Conservation (phyloP, 2,888 invertebrate genomes). For the Lasiommata megera region DNA sequence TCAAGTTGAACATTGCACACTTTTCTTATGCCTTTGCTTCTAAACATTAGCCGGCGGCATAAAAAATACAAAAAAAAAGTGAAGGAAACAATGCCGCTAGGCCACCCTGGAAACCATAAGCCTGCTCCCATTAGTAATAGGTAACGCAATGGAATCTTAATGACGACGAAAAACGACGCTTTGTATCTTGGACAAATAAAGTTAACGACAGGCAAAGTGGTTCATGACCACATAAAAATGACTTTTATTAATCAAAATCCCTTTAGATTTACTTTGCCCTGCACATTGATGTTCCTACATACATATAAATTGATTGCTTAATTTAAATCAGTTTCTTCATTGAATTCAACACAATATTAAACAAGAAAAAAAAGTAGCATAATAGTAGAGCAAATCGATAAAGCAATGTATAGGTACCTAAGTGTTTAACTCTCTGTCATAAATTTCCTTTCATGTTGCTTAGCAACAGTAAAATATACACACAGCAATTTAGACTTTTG, state of each 20-base stretch:
- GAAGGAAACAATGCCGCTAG: slow-evolving; percentile 56
- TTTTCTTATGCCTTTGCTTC: slow-evolving; percentile 66
- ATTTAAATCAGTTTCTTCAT: no score
- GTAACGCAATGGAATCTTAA: slow-evolving; percentile 49
- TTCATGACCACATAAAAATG: slow-evolving; percentile 51
- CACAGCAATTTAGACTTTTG: not conserved
- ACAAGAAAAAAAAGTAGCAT: no score
- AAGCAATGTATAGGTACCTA: no score
- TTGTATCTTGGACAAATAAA: slow-evolving; percentile 70
- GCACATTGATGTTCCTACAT: no score
- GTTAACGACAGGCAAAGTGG: slow-evolving; percentile 65
- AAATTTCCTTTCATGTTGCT: not conserved
- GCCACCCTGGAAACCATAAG: slow-evolving; percentile 61
- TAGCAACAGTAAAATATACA: not conserved
- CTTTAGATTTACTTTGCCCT: not conserved
- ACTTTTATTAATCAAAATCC: slow-evolving; percentile 39
- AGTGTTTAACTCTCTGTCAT: no score
- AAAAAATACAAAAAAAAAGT: slow-evolving; percentile 61
- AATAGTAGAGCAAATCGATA: no score
- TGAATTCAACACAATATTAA: no score
- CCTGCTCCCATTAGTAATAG: slow-evolving; percentile 73
- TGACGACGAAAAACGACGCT: slow-evolving; percentile 63
- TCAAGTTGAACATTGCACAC: slow-evolving; percentile 76
- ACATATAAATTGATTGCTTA: no score
- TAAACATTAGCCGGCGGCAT: slow-evolving; percentile 60